Percentiles rank a stretch among this genome's conserved stretches.
Evolutionary conservation across 1,140 invertebrate genomes (phyloP).

Genomic region (Camponotus vicinus): DNA sequence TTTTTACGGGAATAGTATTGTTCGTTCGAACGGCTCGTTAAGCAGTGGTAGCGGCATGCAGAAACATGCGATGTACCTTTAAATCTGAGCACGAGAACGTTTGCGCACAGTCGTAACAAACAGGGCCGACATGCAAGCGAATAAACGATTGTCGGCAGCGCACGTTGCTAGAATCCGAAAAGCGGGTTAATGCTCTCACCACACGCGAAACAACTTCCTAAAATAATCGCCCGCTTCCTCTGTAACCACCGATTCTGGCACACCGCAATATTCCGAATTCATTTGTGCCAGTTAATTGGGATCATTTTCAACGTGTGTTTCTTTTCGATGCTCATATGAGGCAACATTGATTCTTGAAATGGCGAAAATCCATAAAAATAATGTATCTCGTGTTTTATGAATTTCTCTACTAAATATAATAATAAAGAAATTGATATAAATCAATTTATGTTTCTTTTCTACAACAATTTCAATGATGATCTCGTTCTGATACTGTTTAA

Average conservation of each 20-base stretch:
- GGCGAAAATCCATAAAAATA: background rate
- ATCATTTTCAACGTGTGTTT: background rate
- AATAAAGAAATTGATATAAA: background rate
- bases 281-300: slow-evolving; percentile 16
- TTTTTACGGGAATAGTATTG: slow-evolving; percentile 31
- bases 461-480: too few species aligned
- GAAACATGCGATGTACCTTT: slow-evolving; percentile 68
- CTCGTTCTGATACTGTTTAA: background rate
- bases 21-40: slow-evolving; percentile 59
- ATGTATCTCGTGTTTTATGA: background rate
- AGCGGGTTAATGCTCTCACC: slow-evolving; percentile 68
- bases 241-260: slow-evolving; percentile 49
- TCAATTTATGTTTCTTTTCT: background rate
- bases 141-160: slow-evolving; percentile 56
- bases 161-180: slow-evolving; percentile 49
- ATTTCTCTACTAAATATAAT: background rate
- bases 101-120: slow-evolving; percentile 52
- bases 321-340: background rate
- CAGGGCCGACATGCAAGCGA: slow-evolving; percentile 61
- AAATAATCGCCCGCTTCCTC: slow-evolving; percentile 64
- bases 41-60: slow-evolving; percentile 4
- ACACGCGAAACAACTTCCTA: slow-evolving; percentile 67
- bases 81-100: slow-evolving; percentile 50
- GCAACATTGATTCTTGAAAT: background rate
- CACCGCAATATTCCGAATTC: slow-evolving; percentile 55